Evolutionary conservation across 2,797 vertebrate species (phyloP), one percentile per base, ranked within the genome.

Genomic region (Mus spretus): DNA sequence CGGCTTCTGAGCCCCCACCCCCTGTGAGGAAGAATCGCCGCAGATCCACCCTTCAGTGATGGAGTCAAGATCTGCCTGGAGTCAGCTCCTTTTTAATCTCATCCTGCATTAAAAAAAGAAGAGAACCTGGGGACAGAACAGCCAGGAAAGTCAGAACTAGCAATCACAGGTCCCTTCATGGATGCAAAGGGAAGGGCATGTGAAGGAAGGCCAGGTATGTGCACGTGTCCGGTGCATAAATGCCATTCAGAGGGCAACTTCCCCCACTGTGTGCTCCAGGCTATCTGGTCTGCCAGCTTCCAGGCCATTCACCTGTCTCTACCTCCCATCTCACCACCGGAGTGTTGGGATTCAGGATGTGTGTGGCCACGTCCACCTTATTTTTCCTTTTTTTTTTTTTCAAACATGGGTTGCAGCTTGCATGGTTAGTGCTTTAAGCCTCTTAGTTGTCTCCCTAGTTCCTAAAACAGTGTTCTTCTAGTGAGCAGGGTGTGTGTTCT

Each of bases 171-270:
- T 83, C 82, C 57, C 4, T 50, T 50, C 53, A 70, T 26, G 53
- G 79, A 53, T 12, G 34, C 37, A 40, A 65, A 88, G 34, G 47
- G 13, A 81, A 74, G 14, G 4, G 19, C 14, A 5, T 37, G 63
- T 57, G 65, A 75, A 40, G 50, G 14, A 61, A 67, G 53, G 6
- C 34, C 10, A 44, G 10, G n/a, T 15, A 20, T 55, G 47, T 40
- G 24, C n/a, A 13, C 11, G 55, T 34, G n/a, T 72, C 53, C 22
- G 40, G 31, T 13, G 11, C 28, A 8, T 1, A 0, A 1, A 4
- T 34, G 44, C 19, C 61, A 50, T 24, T 22, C 83, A 47, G 44
- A 67, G 61, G 83, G 63, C 20, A n/a, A 15, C 44, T 24, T 3
- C 47, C 12, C 10, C 4, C 22, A 26, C 4, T 72, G 31, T 53